Evolutionary conservation across 2,888 invertebrate species (phyloP), one percentile per base, ranked within the genome.

Genomic region (Amiota mariae): DNA sequence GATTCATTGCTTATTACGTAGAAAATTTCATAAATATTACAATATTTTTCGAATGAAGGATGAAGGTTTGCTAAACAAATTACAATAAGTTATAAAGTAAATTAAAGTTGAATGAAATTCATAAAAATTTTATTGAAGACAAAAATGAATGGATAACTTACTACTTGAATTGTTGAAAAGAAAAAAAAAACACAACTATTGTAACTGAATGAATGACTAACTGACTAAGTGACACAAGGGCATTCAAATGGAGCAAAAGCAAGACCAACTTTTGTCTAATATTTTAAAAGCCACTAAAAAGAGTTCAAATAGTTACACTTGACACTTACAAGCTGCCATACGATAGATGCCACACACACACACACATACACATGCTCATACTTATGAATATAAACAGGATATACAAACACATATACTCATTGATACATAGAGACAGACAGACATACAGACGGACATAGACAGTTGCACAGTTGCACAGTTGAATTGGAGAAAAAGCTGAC

Each of bases 281-380:
- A 68, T 68, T 68, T 36, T 68, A 68, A 68, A 68, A 68, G 67
- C 67, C 67, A 68, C 67, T 68, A 68, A 68, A 51, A 68, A 51
- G 20, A 68, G 67, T 68, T 68, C 67, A 68, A 68, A 68, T 54
- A 68, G 67, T 68, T 68, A 68, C 67, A 68, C 54, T 68, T 68
- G 51, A 68, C 67, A 68, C 67, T 68, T 68, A 24, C 51, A 51
- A 51, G 67, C 67, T 51, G 51, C 15, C 18, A 20, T 54, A 24
- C 15, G 10, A 20, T 54, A 24, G 12, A 24, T 6, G 13, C 48
- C n/a, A n/a, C n/a, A n/a, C n/a, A n/a, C n/a, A n/a, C n/a, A n/a
- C n/a, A 51, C 51, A 67, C 51, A 51, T 24, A 51, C 51, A 18
- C 12, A 51, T 9, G 48, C n/a, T n/a, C n/a, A n/a, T 8, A 12